Conservation (phyloP, 2,797 vertebrate genomes). For the Chelidonichthys spinosus region DNA sequence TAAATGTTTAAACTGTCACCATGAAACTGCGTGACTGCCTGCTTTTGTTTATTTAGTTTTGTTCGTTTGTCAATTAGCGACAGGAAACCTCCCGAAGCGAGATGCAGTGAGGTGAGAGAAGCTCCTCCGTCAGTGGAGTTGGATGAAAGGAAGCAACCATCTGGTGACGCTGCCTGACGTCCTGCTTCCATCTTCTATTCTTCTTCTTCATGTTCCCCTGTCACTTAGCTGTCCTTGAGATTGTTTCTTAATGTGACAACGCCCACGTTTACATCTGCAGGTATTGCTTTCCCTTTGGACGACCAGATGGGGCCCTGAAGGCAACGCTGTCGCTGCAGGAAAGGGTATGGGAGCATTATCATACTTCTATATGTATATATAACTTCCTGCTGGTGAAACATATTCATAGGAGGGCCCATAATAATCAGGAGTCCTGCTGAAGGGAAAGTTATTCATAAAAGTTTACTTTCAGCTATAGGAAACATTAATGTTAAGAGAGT, state of each 20-base stretch:
- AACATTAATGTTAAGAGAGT: too few relatives aligned
- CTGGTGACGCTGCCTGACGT: conserved; percentile 64
- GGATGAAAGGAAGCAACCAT: conserved; percentile 71
- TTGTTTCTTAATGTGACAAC: conserved; percentile 60
- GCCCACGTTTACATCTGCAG: conserved; percentile 78
- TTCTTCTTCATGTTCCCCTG: neutral
- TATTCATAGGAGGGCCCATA: too few relatives aligned
- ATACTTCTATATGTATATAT: too few relatives aligned
- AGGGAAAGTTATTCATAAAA: too few relatives aligned
- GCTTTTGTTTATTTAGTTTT: conserved; percentile 71
- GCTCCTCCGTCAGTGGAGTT: conserved; percentile 66
- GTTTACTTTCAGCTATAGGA: too few relatives aligned
- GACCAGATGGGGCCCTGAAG: conserved; percentile 98
- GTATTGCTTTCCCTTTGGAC: conserved; percentile 98
- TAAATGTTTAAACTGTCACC: too few relatives aligned
- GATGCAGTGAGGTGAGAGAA: conserved; percentile 65
- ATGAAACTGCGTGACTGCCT: conserved; percentile 17
- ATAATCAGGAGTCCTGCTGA: too few relatives aligned
- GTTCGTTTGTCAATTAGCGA: conserved; percentile 77
- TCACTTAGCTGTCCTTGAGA: conserved; percentile 59
- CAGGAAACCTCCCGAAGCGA: conserved; percentile 44
- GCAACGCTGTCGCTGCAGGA: conserved; percentile 96
- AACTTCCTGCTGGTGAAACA: neutral
- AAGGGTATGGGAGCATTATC: conserved; percentile 84
- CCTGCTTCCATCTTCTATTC: conserved; percentile 44